Base-by-base conservation (phyloP, 2,113 vertebrate genomes). In the Egretta garzetta region DNA sequence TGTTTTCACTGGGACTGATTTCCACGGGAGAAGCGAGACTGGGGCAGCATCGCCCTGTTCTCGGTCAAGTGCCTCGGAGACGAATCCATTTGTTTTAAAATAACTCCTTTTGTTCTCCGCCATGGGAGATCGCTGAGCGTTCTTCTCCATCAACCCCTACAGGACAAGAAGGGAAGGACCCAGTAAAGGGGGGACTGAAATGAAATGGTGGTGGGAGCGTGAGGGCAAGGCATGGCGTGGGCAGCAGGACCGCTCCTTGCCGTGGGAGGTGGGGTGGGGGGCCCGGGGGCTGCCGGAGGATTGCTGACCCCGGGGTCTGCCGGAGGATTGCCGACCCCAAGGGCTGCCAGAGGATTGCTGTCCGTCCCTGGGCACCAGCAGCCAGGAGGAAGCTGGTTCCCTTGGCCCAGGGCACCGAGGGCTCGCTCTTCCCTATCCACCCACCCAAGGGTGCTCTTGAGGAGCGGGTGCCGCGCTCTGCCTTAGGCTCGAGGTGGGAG, bases 161-260 rank as follows among this genome's bases (percentile, higher is more conserved):
- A 90, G 85, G 74, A 64, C 0, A 27, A 52, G 85, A n/a, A 67
- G 60, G 79, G 92, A 88, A 94, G 62, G 56, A 75, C 43, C 52
- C 0, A 1, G 19, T 7, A 43, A 14, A 68, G 66, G 9, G 35
- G 33, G 43, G 43, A 60, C 6, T 0, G 3, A 55, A 73, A 47
- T 0, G 3, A 27, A 80, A 73, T 16, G 39, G 19, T 47, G 60
- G n/a, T 62, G 64, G 68, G 80, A 89, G 68, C n/a, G 73, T 77
- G 35, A 93, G 41, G 55, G 16, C 64, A 93, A 84, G 76, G 76
- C 59, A 43, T 2, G 2, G 62, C 0, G 4, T 93, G 67, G 49
- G 67, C 58, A 64, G 33, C 0, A 12, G 67, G 62, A 56, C 58
- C 4, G 1, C 50, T 95, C 77, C 81, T 87, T 81, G 84, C 81